Conservation (phyloP, 2,888 invertebrate genomes). For the Phrixothrix hirtus region DNA sequence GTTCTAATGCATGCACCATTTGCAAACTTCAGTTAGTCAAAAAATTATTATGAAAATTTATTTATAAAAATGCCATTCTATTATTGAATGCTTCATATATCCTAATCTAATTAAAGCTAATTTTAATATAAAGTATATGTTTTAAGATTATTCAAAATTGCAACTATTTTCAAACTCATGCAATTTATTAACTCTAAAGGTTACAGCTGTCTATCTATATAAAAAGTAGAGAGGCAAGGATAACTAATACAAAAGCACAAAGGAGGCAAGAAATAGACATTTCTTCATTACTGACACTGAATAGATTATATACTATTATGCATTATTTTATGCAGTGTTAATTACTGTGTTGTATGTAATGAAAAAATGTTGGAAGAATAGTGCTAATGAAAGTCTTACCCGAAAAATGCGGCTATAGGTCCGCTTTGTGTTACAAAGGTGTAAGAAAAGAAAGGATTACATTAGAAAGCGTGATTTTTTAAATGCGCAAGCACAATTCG, state of each 20-base stretch:
- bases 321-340: background rate
- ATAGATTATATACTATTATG: background rate
- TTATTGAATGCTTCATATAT: too few species aligned
- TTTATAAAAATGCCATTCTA: too few species aligned
- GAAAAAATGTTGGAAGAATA: conserved; percentile 14
- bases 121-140: too few species aligned
- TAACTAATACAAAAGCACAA: conserved; percentile 28
- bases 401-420: conserved; percentile 49
- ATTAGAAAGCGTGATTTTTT: conserved; percentile 41
- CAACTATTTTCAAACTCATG: too few species aligned
- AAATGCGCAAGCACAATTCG: conserved; percentile 28
- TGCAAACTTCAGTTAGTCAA: too few species aligned
- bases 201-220: conserved; percentile 9
- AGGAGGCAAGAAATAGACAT: conserved; percentile 23
- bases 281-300: conserved; percentile 13
- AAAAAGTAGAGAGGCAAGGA: conserved; percentile 19
- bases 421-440: conserved; percentile 50
- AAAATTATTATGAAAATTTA: too few species aligned
- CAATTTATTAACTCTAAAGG: too few species aligned
- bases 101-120: too few species aligned
- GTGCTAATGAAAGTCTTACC: conserved; percentile 47
- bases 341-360: conserved; percentile 4
- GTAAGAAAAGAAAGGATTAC: conserved; percentile 48
- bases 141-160: too few species aligned
- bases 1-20: too few species aligned